These are phyloP conservation scores for Rhamnusium bicolor DNA, from an alignment of 2,888 invertebrate species.

Conservation along the genomic window DNA sequence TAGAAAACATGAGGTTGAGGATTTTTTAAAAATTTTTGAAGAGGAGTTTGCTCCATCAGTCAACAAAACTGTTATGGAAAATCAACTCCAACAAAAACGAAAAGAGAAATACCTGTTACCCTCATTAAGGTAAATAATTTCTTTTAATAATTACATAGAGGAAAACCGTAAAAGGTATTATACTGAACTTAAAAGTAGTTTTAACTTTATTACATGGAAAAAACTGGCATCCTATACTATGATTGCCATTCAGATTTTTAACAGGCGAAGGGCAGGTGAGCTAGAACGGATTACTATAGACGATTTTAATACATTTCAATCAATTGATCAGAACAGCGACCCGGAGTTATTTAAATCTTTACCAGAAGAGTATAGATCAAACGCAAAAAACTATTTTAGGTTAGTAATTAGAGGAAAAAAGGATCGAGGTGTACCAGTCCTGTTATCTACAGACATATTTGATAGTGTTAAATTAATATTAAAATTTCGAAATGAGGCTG, in stretches of 20 bases:
- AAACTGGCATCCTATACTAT: constrained; percentile 36
- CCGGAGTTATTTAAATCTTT: constrained; percentile 22
- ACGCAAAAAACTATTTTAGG: constrained; percentile 26
- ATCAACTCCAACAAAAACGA: constrained; percentile 32
- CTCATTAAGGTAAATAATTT: not conserved
- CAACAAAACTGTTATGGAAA: constrained; percentile 36
- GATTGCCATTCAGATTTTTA: constrained; percentile 45
- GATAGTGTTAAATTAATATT: not conserved
- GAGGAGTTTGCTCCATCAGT: constrained; percentile 27
- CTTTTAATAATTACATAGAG: constrained; percentile 16
- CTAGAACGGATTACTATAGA: constrained; percentile 37
- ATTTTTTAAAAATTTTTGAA: constrained; percentile 35
- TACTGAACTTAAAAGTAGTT: constrained; percentile 3
- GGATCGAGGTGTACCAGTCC: constrained; percentile 22
- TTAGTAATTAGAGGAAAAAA: constrained; percentile 16
- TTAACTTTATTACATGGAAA: constrained; percentile 30
- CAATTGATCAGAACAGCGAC: constrained; percentile 34
- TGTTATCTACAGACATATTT: constrained; percentile 1
- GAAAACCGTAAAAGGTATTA: not conserved
- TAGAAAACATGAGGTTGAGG: constrained; percentile 27
- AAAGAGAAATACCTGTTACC: constrained; percentile 21
- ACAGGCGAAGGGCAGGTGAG: constrained; percentile 46
- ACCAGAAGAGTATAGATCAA: constrained; percentile 9
- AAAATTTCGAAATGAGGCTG: constrained; percentile 10
- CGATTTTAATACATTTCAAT: constrained; percentile 37